Base-by-base conservation (phyloP, 2,113 vertebrate genomes). In the Euleptes europaea region DNA sequence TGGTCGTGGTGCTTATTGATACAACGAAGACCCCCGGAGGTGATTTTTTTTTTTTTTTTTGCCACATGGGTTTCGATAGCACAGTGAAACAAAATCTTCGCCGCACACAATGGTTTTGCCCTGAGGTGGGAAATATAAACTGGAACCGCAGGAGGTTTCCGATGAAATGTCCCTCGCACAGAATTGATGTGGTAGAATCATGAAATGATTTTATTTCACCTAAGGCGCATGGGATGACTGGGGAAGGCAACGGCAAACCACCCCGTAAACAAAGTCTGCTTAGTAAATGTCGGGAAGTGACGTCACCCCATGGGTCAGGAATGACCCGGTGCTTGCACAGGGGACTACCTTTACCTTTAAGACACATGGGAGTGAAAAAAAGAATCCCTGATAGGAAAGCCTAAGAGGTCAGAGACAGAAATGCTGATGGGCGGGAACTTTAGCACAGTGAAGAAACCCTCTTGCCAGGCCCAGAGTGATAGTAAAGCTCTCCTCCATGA, bases 391-490 rank as follows among this genome's bases (percentile, higher is more conserved):
- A 44, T 7, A 26, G 1, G 44, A 75, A 74, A 13, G 42, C 72
- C 92, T 94, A 3, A 94, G 92, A 92, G 91, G 92, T 93, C 93
- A 92, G 90, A 93, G 90, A 88, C 88, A 90, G 90, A n/a, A 94
- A 92, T 93, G 92, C 92, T 94, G 94, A 91, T 91, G 92, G 86
- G 87, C 84, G 90, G 92, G 94, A 92, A 90, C 92, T 9, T 87
- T 92, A 93, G 91, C 90, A 93, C n/a, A 93, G 86, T 89, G 42
- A 40, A 49, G 65, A 7, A n/a, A 23, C 28, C 2, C 72, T 74
- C 26, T 14, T 21, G 5, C 28, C 44, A 74, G 42, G 28, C 44
- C 42, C 28, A 4, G 28, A 15, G 23, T 10, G 23, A 11, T 47
- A 26, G 21, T 31, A 42, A 47, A 73, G 38, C 71, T 28, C 9